phyloP scores from a whole-genome alignment of 2,113 vertebrate species.

The Mormyrus iriodes region DNA sequence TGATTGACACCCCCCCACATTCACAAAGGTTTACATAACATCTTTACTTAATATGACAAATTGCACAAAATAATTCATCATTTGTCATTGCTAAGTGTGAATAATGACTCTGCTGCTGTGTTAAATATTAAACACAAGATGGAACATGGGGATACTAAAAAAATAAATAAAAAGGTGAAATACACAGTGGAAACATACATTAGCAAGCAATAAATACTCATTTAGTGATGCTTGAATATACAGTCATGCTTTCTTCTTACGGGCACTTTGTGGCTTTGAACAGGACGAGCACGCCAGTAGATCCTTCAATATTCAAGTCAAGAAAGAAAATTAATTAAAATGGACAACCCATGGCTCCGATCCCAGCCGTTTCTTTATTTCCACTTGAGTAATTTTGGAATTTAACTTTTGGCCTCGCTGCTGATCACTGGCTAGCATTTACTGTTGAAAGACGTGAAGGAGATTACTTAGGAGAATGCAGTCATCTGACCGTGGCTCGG shows the following conservation, averaged over 20 bases:
- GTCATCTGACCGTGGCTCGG: conserved; percentile 22
- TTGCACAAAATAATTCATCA: not conserved
- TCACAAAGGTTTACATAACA: not conserved
- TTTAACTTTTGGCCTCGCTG: not conserved
- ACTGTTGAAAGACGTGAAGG: not conserved
- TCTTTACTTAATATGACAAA: conserved; percentile 5
- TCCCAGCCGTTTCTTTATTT: not conserved
- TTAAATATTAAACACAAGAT: not conserved
- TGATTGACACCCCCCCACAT: not conserved
- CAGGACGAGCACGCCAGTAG: not conserved
- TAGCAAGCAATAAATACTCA: not conserved
- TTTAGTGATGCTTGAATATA: not conserved
- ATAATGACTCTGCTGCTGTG: not conserved
- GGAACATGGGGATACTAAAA: not conserved
- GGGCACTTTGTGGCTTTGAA: not conserved
- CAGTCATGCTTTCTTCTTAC: not conserved
- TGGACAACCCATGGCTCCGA: not conserved
- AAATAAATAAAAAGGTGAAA: not conserved
- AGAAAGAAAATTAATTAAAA: not conserved
- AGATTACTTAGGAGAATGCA: not conserved
- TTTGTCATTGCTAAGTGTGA: not conserved
- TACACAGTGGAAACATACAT: not conserved
- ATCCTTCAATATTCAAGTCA: not conserved
- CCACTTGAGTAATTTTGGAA: not conserved
- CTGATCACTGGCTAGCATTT: not conserved